Base-by-base conservation (phyloP, 2,113 vertebrate genomes). In the Neotoma lepida region DNA sequence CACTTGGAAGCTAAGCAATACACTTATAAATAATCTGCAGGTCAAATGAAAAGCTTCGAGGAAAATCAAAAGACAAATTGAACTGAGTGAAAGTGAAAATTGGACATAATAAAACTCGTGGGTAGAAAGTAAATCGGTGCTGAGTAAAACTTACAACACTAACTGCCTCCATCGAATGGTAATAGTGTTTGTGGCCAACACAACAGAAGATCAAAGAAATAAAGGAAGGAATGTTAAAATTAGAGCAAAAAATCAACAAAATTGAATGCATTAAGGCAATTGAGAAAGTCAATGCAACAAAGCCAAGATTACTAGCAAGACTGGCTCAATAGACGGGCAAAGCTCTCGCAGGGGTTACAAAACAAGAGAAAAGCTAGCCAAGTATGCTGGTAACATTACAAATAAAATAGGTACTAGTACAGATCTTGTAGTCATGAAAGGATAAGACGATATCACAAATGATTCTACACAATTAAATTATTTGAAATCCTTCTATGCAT, bases 41-140 rank as follows among this genome's bases (percentile, higher is more conserved):
- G 33, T 81, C 73, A 89, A 86, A 89, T 49, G 89, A 68, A 30
- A 28, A 70, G 71, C 58, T 41, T 89, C 20, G 39, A 82, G 9
- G 24, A 93, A 94, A 94, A 91, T 68, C 39, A 68, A 49, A 91
- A 92, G 30, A 63, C 68, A 89, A 81, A 92, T 12, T 46, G 61
- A 91, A 61, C 26, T 4, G 7, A 76, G 54, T 2, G 17, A 70
- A 92, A 95, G 64, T 1, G 51, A 86, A 95, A 91, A 81, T 1
- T 30, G 17, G 76, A 51, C 8, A 6, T 28, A 76, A 39, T 58
- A 84, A 46, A 93, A 88, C 51, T 71, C 54, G 24, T 56, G 4
- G 49, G 39, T 84, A 88, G 46, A 61, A 91, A 41, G 28, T 68
- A 28, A 93, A 58, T 77, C 28, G 74, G 15, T 61, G 12, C 58